A percentile compares a stretch with the other conserved stretches of the same genome.
Evolutionary conservation across 2,888 invertebrate genomes (phyloP).

Genomic region (Ophion slaviceki): DNA sequence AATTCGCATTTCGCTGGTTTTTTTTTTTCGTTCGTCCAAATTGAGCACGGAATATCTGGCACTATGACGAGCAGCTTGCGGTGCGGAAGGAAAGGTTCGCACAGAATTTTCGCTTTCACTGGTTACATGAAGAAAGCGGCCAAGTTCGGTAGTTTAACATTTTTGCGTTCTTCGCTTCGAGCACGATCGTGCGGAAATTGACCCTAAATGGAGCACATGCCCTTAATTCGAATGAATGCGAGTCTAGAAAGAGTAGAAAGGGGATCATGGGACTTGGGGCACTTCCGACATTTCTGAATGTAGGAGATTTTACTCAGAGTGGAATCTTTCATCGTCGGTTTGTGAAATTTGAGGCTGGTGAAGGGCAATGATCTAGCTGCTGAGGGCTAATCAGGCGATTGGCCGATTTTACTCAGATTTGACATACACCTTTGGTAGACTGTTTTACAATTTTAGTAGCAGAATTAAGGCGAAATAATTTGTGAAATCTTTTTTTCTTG

Average conservation of each 20-base stretch:
- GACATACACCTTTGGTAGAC: too few species aligned
- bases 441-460: too few species aligned
- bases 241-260: background rate
- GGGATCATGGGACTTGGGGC: too few species aligned
- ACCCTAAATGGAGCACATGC: background rate
- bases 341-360: too few species aligned
- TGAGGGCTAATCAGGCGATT: too few species aligned
- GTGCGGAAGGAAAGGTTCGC: conserved; percentile 2
- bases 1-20: conserved; percentile 33
- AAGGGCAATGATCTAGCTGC: too few species aligned
- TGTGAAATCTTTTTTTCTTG: too few species aligned
- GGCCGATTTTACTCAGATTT: too few species aligned
- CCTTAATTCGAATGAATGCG: background rate
- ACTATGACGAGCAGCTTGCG: conserved; percentile 25
- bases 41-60: conserved; percentile 22
- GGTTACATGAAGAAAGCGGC: conserved; percentile 13
- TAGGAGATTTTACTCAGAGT: too few species aligned
- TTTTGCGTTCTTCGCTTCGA: background rate
- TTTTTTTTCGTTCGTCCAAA: conserved; percentile 7
- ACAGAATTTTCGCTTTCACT: conserved; percentile 54
- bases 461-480: too few species aligned
- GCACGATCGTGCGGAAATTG: background rate
- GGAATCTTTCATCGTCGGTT: too few species aligned
- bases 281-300: too few species aligned
- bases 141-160: background rate